Conservation (phyloP, 1,140 invertebrate genomes). For the Polypedilum vanderplanki region DNA sequence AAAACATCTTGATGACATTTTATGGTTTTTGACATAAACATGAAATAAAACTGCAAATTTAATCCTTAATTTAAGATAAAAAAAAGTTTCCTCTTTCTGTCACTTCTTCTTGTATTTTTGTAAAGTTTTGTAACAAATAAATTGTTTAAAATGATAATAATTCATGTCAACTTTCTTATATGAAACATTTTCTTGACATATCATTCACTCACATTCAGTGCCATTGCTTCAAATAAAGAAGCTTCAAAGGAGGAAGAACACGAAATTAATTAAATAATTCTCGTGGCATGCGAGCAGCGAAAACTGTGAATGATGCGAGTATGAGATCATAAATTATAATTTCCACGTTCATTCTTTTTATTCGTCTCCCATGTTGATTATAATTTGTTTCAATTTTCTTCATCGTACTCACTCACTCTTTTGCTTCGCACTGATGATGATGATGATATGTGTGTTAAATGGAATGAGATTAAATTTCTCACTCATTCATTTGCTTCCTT, state of each 20-base stretch:
- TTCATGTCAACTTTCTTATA: not conserved
- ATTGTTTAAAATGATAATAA: slow-evolving; percentile 9
- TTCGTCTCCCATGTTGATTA: slow-evolving; percentile 11
- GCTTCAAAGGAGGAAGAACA: not conserved
- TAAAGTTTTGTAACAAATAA: slow-evolving; percentile 19
- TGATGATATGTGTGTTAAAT: too few relatives aligned
- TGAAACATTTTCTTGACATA: slow-evolving; percentile 1
- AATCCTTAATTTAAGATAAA: not conserved
- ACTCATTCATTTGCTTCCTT: too few relatives aligned
- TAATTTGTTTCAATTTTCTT: slow-evolving; percentile 16
- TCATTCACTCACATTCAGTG: not conserved
- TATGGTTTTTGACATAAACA: not conserved
- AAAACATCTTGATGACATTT: not conserved
- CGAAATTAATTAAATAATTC: slow-evolving; percentile 3
- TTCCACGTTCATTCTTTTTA: not conserved
- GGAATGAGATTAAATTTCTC: too few relatives aligned
- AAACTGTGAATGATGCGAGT: slow-evolving; percentile 18
- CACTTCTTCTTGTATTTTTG: not conserved
- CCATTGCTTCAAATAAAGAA: too few relatives aligned
- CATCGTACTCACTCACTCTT: not conserved
- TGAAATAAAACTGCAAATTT: too few relatives aligned
- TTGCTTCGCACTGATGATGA: too few relatives aligned
- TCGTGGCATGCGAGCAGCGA: not conserved
- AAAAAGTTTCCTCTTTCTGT: not conserved
- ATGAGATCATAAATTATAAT: slow-evolving; percentile 19